Base-by-base conservation (phyloP, 1,140 invertebrate species). In the Diorhabda sublineata region DNA sequence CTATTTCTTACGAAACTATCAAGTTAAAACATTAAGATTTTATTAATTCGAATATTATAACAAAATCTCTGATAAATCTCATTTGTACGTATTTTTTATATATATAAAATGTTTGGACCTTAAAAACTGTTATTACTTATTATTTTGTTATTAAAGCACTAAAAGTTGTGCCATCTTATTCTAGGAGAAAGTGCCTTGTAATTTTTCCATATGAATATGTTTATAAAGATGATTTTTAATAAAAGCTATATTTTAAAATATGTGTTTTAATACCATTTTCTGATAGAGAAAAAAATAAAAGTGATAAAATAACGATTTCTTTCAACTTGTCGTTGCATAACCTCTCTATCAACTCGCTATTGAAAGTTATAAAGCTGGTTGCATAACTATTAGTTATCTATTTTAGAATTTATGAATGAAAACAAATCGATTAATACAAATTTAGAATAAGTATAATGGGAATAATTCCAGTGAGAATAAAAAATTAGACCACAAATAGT, bases 101-200 rank as follows among this genome's bases (percentile, higher is more conserved):
- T 64, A 58, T 69, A 69, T 58, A 71, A 8, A 66, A 61, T 65
- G 26, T 44, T n/a, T 59, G 69, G 61, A 9, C 64, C 71, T 70
- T 71, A 45, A 45, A 70, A 71, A 66, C 67, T 73, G 56, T 61
- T 73, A 67, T 68, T 72, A 67, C 64, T 70, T 64, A 42, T 67
- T 67, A 8, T 64, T 69, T 72, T 73, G 67, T 76, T 58, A 69
- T 67, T 58, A 26, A 26, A 69, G 75, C 75, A 74, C 75, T 74
- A 71, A 71, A 73, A 45, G 26, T 62, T 70, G 75, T 76, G 75
- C 75, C 75, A 76, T 76, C 74, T 71, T 71, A 72, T 64, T 75
- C 67, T 58, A 73, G 68, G 59, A 67, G 26, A 70, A 72, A 74
- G 75, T 76, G 75, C 75, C 75, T 72, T 70, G 67, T 73, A 66